Evolutionary conservation across 2,797 vertebrate genomes (phyloP).

Genomic region (Valencia hispanica): DNA sequence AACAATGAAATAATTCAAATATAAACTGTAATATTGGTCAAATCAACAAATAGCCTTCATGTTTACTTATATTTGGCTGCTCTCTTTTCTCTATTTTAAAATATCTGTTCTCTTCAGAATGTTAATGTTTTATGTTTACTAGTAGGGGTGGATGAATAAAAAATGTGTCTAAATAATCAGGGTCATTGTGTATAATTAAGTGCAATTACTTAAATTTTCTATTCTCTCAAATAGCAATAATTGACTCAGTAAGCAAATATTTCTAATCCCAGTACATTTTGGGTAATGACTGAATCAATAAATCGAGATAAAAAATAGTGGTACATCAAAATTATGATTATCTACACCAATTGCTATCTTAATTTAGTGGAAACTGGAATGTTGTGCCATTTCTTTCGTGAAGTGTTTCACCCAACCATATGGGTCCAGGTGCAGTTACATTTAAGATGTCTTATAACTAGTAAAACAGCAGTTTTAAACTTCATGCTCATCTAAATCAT

Average conservation of each 20-base stretch:
- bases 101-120: background rate
- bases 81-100: background rate
- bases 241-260: background rate
- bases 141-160: background rate
- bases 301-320: background rate
- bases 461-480: background rate
- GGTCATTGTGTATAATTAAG: too few relatives aligned
- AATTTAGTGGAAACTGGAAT: background rate
- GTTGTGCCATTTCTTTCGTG: too few relatives aligned
- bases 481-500: too few relatives aligned
- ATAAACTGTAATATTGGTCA: background rate
- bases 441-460: background rate
- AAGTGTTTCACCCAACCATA: background rate
- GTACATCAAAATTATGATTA: background rate
- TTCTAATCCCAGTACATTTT: background rate
- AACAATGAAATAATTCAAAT: background rate
- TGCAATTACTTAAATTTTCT: too few relatives aligned
- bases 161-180: background rate
- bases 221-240: background rate
- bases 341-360: background rate
- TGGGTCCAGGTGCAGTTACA: background rate
- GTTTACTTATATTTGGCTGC: background rate
- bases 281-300: background rate
- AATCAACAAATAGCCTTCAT: background rate
- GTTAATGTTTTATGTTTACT: background rate